Base-by-base conservation (phyloP, 2,797 vertebrate species). In the Poecilia wingei region DNA sequence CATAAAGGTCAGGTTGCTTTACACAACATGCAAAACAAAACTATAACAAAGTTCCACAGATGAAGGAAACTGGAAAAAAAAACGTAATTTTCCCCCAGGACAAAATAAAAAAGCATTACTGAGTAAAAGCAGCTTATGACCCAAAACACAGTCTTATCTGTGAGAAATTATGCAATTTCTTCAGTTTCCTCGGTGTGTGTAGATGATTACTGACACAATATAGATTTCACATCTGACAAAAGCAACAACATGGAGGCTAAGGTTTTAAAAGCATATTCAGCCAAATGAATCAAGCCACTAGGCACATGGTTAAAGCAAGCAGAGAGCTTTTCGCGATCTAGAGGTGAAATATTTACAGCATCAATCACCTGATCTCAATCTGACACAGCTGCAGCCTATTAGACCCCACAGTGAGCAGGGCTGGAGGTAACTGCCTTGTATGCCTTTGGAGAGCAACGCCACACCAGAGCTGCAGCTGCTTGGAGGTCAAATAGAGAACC, bases 331-430 rank as follows among this genome's bases (percentile, higher is more conserved):
- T 46, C 1, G 25, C 28, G 43, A 70, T 70, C n/a, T 7, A 70
- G 61, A 69, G 49, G 41, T 75, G 41, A 57, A 75, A 81, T 72
- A 76, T 74, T 74, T 74, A 39, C 47, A 53, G 10, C 10, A 53
- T 74, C 47, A 74, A 53, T 72, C 74, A 79, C 39, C 49, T 68
- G 47, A 79, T 25, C 45, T 72, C n/a, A 41, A 46, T 16, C 43
- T 71, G 45, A 76, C 31, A 1, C 6, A 72, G 53, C 68, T 25
- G 51, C 55, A n/a, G 45, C 36, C 28, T 47, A 49, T 47, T 47
- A 68, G 59, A 76, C 75, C 45, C 31, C 59, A 39, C 59, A 36
- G 45, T 31, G 7, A 49, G 75, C 33, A 0, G 33, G 33, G 31
- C 43, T 46, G n/a, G 43, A 31, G 61, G 61, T 66, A 66, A 74